A percentile compares a stretch with the other conserved stretches of the same genome.
phyloP scores from a whole-genome alignment of 2,888 invertebrate genomes.

The Onchidella celtica region DNA sequence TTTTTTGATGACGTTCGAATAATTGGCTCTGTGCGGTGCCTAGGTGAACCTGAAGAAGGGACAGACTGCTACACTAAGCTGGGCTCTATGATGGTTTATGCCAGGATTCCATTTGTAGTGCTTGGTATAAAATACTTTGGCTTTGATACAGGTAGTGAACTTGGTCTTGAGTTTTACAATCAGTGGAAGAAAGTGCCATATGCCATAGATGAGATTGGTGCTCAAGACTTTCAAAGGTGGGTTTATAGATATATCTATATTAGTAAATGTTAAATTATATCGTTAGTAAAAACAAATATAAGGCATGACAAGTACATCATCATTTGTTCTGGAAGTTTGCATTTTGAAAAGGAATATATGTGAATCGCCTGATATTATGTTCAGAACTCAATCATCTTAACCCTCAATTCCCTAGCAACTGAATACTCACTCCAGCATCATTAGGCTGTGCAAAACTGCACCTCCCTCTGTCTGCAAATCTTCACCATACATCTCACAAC shows the following conservation, averaged over 20 bases:
- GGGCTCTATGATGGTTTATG: slow-evolving; percentile 34
- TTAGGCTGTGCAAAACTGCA: too few relatives aligned
- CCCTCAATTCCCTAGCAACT: too few relatives aligned
- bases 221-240: slow-evolving; percentile 39
- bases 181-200: slow-evolving; percentile 48
- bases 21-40: slow-evolving; percentile 31
- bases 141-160: slow-evolving; percentile 15
- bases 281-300: too few relatives aligned
- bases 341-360: neutral
- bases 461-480: too few relatives aligned
- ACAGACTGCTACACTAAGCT: slow-evolving; percentile 22
- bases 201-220: slow-evolving; percentile 29
- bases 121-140: slow-evolving; percentile 33
- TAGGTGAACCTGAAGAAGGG: slow-evolving; percentile 34
- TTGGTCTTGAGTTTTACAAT: slow-evolving; percentile 41
- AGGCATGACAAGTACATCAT: too few relatives aligned
- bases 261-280: too few relatives aligned
- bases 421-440: too few relatives aligned
- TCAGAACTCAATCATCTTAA: too few relatives aligned
- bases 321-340: too few relatives aligned
- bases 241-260: neutral
- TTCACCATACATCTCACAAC: too few relatives aligned
- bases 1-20: slow-evolving; percentile 26
- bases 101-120: slow-evolving; percentile 39
- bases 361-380: neutral